A percentile compares a stretch with the other conserved stretches of the same genome.
Evolutionary conservation across 2,113 vertebrate genomes (phyloP).

Genomic region (Mionectes macconnelli): DNA sequence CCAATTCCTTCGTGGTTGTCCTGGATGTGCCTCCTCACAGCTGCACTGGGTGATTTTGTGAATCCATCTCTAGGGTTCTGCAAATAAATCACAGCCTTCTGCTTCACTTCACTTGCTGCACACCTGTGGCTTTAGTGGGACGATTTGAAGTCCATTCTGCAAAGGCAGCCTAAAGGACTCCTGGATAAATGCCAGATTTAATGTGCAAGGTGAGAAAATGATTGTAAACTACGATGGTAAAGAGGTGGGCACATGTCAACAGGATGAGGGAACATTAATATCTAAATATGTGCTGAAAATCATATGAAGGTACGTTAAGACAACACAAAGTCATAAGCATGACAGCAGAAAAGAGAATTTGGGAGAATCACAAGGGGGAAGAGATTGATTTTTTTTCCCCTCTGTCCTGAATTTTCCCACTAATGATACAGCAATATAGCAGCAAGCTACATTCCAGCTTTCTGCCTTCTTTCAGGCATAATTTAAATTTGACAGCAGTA

Average conservation of each 20-base stretch:
- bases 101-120: not conserved
- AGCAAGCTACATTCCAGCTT: not conserved
- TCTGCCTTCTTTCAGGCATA: constrained; percentile 4
- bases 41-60: not conserved
- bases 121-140: not conserved
- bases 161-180: not conserved
- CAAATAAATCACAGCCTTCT: not conserved
- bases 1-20: not conserved
- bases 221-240: not conserved
- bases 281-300: not conserved
- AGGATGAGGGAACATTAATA: not conserved
- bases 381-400: not conserved
- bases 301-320: not conserved
- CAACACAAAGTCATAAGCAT: not conserved
- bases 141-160: not conserved
- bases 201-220: not conserved
- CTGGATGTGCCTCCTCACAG: not conserved
- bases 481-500: constrained; percentile 33
- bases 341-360: not conserved
- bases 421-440: not conserved
- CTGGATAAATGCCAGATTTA: not conserved
- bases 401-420: not conserved
- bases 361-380: not conserved
- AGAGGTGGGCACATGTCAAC: not conserved
- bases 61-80: not conserved